These are phyloP conservation scores for Bos javanicus DNA, from an alignment of 2,113 vertebrate species.

Conservation along the genomic window DNA sequence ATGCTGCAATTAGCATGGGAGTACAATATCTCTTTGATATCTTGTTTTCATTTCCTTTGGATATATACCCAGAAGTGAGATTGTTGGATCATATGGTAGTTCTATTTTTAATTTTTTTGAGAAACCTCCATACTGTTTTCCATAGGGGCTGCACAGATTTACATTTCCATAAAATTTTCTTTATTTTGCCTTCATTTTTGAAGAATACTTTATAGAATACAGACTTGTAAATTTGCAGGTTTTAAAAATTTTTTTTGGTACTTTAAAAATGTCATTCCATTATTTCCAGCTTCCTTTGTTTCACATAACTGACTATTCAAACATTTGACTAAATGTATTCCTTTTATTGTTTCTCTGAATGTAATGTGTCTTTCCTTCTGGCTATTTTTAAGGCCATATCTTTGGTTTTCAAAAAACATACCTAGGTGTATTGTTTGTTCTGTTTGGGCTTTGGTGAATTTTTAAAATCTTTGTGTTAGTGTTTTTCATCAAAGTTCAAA, in stretches of 20 bases:
- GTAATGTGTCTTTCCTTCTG: too few relatives aligned
- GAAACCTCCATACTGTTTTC: neutral
- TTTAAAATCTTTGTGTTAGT: neutral
- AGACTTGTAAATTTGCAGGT: neutral
- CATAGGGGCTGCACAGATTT: neutral
- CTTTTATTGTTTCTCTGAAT: neutral
- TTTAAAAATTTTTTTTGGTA: accelerated
- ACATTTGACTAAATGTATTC: neutral
- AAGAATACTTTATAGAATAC: neutral
- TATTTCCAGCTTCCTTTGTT: neutral
- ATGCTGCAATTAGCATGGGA: neutral
- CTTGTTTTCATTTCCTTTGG: neutral
- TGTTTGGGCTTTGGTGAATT: neutral
- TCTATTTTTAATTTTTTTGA: neutral
- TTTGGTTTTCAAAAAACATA: neutral
- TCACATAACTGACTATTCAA: neutral
- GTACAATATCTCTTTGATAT: neutral
- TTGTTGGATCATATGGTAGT: too few relatives aligned
- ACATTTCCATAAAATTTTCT: neutral
- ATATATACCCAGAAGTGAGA: neutral
- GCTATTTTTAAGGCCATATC: neutral
- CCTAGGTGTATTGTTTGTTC: neutral
- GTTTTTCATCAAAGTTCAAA: neutral
- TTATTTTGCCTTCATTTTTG: neutral
- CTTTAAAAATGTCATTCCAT: neutral